These are phyloP conservation scores for Bradypus variegatus DNA, from an alignment of 2,797 vertebrate genomes.

Conservation along the genomic window DNA sequence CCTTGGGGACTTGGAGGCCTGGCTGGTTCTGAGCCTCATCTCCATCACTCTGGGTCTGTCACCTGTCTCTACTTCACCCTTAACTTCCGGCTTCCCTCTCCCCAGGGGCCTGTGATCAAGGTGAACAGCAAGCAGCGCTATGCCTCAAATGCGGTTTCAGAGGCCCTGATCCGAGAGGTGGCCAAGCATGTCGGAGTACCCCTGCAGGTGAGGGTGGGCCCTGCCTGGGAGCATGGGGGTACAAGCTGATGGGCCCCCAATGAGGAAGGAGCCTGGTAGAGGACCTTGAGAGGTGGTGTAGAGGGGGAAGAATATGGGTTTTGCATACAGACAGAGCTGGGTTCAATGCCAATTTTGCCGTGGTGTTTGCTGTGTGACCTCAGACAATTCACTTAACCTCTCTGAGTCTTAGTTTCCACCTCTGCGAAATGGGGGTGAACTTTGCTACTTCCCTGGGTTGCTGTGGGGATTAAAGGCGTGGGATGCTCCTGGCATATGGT, in stretches of 20 bases:
- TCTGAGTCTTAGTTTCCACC: not conserved
- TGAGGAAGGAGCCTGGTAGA: not conserved
- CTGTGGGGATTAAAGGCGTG: not conserved
- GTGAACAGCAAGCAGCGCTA: conserved; percentile 98
- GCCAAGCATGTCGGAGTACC: conserved; percentile 81
- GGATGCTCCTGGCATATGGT: not conserved
- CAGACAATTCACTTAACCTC: not conserved
- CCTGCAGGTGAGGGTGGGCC: conserved; percentile 80
- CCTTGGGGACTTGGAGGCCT: not conserved
- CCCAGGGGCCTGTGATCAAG: conserved; percentile 93
- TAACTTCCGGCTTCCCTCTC: not conserved
- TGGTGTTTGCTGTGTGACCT: not conserved
- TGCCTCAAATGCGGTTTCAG: conserved; percentile 91
- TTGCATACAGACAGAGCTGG: not conserved
- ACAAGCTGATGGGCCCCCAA: not conserved
- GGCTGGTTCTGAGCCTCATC: not conserved
- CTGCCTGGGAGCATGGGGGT: not conserved
- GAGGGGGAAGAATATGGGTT: not conserved
- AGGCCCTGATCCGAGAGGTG: conserved; percentile 85
- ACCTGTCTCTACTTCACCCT: not conserved
- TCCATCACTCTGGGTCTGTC: not conserved
- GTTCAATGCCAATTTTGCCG: not conserved
- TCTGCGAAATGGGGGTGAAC: not conserved
- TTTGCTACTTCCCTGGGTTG: not conserved
- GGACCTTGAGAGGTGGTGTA: not conserved